Evolutionary conservation across 37 sponge, comb jelly and placozoan species (phyloP).

Genomic region (Hexactinellida sp.): DNA sequence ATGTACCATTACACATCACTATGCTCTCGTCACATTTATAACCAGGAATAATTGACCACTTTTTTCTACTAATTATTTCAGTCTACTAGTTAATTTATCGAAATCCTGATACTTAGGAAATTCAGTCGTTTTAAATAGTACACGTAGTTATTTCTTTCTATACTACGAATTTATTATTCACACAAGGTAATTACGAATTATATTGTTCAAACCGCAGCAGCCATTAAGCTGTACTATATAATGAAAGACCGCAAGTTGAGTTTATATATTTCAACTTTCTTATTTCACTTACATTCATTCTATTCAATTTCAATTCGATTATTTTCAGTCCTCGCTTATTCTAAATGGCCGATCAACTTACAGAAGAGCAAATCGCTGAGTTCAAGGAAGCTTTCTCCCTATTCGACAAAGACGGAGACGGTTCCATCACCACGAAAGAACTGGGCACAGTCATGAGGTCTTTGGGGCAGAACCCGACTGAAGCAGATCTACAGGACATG

Average conservation of each 20-base stretch:
- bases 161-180: no score
- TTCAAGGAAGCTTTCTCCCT: constrained; percentile 58
- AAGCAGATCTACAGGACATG: constrained; percentile 50
- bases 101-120: no score
- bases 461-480: constrained; percentile 59
- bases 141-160: no score
- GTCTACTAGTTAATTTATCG: no score
- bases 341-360: constrained; percentile 28
- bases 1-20: no score
- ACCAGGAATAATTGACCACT: no score
- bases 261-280: not conserved
- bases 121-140: no score
- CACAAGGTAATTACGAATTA: no score
- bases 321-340: not conserved
- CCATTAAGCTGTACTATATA: no score
- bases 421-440: constrained; percentile 49
- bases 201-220: no score
- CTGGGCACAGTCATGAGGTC: constrained; percentile 67
- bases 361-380: constrained; percentile 48
- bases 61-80: no score
- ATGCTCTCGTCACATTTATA: no score
- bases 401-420: constrained; percentile 68
- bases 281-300: not conserved
- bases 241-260: not conserved
- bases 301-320: not conserved